phyloP scores from a whole-genome alignment of 2,797 vertebrate species.

The Delichon dasypus region DNA sequence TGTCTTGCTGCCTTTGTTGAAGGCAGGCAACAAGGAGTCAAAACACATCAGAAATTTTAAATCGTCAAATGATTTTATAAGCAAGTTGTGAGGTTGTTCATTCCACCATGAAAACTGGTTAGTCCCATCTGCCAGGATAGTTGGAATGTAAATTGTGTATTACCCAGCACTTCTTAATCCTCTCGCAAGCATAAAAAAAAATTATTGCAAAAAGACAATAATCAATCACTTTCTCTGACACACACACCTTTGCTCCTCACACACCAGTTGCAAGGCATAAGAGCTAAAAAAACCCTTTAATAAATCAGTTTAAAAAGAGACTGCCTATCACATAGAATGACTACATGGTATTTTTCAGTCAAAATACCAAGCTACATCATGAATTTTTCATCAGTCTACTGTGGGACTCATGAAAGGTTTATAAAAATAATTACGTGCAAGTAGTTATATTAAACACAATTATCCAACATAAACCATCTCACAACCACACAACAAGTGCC shows the following conservation, averaged over 20 bases:
- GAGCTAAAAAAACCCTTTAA: not conserved
- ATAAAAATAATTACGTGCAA: constrained; percentile 41
- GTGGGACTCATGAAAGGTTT: constrained; percentile 9
- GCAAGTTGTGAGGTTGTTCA: not conserved
- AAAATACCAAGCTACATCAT: not conserved
- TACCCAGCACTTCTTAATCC: not conserved
- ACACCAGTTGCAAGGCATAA: not conserved
- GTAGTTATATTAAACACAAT: not conserved
- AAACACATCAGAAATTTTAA: not conserved
- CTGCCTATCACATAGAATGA: not conserved
- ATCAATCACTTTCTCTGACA: not conserved
- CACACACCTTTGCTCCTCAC: not conserved
- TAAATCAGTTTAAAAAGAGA: not conserved
- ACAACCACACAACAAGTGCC: not conserved
- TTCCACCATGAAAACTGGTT: not conserved
- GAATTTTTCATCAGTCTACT: not conserved
- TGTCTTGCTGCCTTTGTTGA: not conserved
- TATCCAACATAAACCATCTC: constrained; percentile 13
- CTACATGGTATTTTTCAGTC: not conserved
- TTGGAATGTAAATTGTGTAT: not conserved
- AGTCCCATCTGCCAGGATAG: not conserved
- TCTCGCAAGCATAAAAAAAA: not conserved
- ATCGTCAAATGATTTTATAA: not conserved
- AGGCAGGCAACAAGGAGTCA: not conserved
- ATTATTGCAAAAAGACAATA: not conserved